Evolutionary conservation across 2,888 invertebrate species (phyloP), one percentile per base, ranked within the genome.

Genomic region (Ochlodes sylvanus): DNA sequence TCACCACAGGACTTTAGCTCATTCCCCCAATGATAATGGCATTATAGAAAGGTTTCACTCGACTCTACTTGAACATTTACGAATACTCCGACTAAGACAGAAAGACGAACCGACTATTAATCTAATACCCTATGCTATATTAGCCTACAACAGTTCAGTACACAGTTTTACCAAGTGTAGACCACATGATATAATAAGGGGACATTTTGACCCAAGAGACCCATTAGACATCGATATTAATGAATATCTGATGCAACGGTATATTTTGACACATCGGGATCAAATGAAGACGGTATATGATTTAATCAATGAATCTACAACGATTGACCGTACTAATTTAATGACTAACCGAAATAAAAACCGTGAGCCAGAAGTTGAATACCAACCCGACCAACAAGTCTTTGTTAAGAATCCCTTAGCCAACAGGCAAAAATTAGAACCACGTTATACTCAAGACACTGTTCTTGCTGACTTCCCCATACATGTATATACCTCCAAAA

Each of bases 141-240:
- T 71, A 32, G 70, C 63, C 5, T 71, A 71, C 19, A 71, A 71
- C 38, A 72, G 70, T 54, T 71, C 71, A 0, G 52, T 73, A 9
- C 72, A 72, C 38, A 75, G 74, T 38, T 77, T 76, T 54, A 76
- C 76, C 0, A 77, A 73, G 56, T 75, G 75, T 50, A 71, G 73
- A 65, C 77, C 77, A 0, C 34, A 69, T 0, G 77, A 77, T 1
- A 4, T 77, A 34, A 72, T 77, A 10, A 73, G 68, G 1, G 77
- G 76, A 34, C 77, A 79, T 27, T 71, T 71, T 42, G 77, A 76
- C 21, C 76, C 76, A 0, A 55, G 77, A 9, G 76, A 79, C 58
- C 72, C 73, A 0, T 2, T 73, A 56, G 75, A 76, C 15, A 69
- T 79, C 7, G 70, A 76, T 7, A 19, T 77, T 42, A 63, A 75